Conservation (phyloP, 2,113 vertebrate genomes). For the Nanger granti region DNA sequence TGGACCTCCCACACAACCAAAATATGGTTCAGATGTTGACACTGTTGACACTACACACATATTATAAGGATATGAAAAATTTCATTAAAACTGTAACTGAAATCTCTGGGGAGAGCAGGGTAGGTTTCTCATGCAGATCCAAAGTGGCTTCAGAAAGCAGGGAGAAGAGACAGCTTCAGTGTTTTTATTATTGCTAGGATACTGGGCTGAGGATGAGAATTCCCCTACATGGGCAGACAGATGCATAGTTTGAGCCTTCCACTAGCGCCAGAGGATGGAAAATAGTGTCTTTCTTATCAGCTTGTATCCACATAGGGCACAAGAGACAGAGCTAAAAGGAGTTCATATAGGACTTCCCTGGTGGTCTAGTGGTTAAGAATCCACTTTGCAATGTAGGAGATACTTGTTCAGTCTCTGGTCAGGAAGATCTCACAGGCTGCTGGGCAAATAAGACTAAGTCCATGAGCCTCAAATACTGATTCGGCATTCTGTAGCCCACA, state of each 20-base stretch:
- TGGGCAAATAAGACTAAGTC: background rate
- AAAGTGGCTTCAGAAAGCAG: background rate
- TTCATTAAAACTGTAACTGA: background rate
- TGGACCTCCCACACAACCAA: background rate
- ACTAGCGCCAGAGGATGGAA: background rate
- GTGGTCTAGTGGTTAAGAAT: background rate
- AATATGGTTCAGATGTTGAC: background rate
- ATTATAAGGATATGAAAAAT: background rate
- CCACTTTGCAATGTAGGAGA: background rate
- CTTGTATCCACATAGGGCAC: background rate
- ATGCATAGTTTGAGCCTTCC: background rate
- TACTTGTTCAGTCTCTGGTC: background rate
- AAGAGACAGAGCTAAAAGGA: background rate
- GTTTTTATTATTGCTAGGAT: background rate
- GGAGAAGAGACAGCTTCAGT: background rate
- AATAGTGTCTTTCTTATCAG: background rate
- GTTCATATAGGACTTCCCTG: background rate
- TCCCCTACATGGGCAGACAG: accelerated
- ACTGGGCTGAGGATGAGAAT: background rate
- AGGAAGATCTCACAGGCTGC: background rate
- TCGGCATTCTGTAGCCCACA: background rate
- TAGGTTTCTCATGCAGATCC: background rate
- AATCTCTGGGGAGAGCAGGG: background rate
- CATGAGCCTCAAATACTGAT: background rate
- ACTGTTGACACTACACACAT: background rate